phyloP scores from a whole-genome alignment of 2,797 vertebrate species.

The Clamator glandarius region DNA sequence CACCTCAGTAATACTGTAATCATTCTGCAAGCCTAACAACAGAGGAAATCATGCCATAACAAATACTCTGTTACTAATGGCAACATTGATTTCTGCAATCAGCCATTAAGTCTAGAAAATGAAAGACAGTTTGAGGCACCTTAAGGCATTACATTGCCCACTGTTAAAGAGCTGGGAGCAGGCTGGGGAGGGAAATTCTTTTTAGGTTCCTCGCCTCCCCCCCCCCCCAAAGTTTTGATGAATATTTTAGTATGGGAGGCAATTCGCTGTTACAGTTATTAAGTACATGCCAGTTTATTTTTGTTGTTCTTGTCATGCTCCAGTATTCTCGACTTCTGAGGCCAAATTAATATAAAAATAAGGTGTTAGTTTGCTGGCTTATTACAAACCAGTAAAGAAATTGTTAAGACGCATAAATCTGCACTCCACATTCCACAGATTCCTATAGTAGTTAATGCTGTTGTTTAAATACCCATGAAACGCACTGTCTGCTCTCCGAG shows the following conservation, averaged over 20 bases:
- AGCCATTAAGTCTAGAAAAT: conserved; percentile 85
- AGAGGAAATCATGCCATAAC: conserved; percentile 84
- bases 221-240: neutral
- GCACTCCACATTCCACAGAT: conserved; percentile 81
- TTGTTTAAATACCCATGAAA: conserved; percentile 86
- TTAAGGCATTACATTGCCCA: conserved; percentile 78
- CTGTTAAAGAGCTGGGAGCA: conserved; percentile 74
- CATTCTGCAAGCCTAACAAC: conserved; percentile 82
- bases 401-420: conserved; percentile 80
- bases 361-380: conserved; percentile 68
- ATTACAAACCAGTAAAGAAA: conserved; percentile 76
- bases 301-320: conserved; percentile 70
- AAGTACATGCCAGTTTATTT: conserved; percentile 68
- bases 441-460: conserved; percentile 80
- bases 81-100: conserved; percentile 88
- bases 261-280: conserved; percentile 57
- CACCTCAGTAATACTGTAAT: conserved; percentile 82
- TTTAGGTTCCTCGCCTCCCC: too few relatives aligned
- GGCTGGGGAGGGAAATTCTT: conserved; percentile 67
- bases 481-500: conserved; percentile 75
- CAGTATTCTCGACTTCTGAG: conserved; percentile 61
- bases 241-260: conserved; percentile 63
- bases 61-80: conserved; percentile 86
- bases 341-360: conserved; percentile 74
- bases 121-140: conserved; percentile 83